Conservation (phyloP, 2,797 vertebrate genomes). For the Otolemur crassicaudatus region DNA sequence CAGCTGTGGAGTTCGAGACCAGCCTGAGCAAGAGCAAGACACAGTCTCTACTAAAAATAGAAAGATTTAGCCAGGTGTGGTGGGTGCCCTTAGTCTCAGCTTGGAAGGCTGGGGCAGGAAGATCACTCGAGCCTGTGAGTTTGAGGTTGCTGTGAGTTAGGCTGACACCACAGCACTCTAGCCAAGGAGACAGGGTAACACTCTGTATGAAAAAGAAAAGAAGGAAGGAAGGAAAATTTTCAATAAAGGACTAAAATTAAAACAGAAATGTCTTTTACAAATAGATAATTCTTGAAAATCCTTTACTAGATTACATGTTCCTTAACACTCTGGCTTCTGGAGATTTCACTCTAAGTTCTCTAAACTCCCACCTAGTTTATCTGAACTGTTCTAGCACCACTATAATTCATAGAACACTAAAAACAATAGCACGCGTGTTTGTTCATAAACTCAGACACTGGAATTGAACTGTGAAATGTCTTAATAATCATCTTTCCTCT, state of each 20-base stretch:
- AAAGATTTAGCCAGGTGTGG: no score
- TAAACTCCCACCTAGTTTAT: background rate
- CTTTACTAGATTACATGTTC: background rate
- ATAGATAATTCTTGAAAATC: background rate
- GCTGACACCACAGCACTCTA: no score
- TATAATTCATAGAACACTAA: background rate
- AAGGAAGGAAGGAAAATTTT: slow-evolving; percentile 6
- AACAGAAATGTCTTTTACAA: slow-evolving; percentile 46
- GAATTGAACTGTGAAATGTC: background rate
- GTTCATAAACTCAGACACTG: background rate
- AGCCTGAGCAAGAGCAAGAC: no score
- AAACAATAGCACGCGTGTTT: background rate
- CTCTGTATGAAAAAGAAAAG: background rate
- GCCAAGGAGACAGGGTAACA: no score
- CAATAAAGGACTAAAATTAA: slow-evolving; percentile 44
- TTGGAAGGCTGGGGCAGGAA: no score
- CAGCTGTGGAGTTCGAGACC: background rate
- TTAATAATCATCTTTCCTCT: slow-evolving; percentile 27
- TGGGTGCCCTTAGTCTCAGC: no score
- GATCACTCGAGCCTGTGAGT: no score
- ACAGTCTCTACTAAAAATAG: no score
- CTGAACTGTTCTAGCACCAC: background rate
- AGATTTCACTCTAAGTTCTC: slow-evolving; percentile 29
- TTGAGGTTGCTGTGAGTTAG: no score
- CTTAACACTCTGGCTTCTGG: background rate